Evolutionary conservation across 2,888 invertebrate genomes (phyloP).

Genomic region (Drosophila stalkeri): DNA sequence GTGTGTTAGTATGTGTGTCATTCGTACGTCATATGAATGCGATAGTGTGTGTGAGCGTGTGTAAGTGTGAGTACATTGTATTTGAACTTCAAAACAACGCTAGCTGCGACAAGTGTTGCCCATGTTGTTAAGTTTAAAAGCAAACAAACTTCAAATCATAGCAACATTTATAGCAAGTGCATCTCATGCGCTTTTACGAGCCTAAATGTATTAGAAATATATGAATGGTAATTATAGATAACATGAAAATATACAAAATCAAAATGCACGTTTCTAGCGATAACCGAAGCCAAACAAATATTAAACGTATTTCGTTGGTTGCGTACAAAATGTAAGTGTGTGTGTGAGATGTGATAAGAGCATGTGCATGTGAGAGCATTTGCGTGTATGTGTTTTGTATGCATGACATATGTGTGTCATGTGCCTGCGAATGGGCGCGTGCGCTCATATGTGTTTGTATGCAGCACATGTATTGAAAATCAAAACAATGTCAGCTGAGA

Average conservation of each 20-base stretch:
- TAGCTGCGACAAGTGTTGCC: constrained; percentile 19
- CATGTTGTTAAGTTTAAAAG: not conserved
- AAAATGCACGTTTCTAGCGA: not conserved
- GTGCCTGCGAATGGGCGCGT: not conserved
- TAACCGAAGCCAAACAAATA: constrained; percentile 4
- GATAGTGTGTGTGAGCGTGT: not conserved
- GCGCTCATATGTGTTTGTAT: constrained; percentile 4
- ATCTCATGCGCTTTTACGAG: not conserved
- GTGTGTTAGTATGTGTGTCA: not conserved
- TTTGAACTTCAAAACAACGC: constrained; percentile 7
- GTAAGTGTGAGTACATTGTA: constrained; percentile 9
- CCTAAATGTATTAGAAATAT: not conserved
- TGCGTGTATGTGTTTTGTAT: not conserved
- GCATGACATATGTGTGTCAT: not conserved
- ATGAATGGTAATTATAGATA: not conserved
- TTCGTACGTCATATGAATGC: constrained; percentile 1
- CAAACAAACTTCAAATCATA: not conserved
- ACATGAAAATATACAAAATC: not conserved
- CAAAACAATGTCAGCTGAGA: constrained; percentile 16
- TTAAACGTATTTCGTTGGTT: not conserved
- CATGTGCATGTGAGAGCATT: constrained; percentile 3
- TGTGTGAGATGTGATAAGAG: constrained; percentile 28
- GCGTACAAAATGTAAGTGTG: not conserved
- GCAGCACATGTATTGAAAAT: not conserved
- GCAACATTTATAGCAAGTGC: constrained; percentile 5